Evolutionary conservation across 2,113 vertebrate species (phyloP), one percentile per base, ranked within the genome.

Genomic region (Actenoides lindsayi): DNA sequence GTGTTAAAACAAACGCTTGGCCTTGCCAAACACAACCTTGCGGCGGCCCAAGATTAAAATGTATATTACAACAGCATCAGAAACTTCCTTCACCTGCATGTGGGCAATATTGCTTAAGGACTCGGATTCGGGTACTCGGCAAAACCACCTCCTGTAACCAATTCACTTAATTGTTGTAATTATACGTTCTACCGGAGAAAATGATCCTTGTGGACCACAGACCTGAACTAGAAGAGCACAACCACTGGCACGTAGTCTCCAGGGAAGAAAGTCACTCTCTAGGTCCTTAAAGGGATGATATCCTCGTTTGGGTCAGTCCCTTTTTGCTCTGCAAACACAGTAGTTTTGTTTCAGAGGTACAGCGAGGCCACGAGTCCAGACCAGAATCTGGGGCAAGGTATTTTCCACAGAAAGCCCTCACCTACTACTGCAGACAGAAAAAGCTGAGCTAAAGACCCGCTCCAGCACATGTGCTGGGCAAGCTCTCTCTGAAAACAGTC

Each of bases 41-140:
- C 69, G 31, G 50, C 44, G 44, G 5, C 27, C 91, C 78, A 37
- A 89, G 76, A 48, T 77, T 42, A 69, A 91, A 95, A 89, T 35
- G 62, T 33, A 33, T 6, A 57, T 93, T 57, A 37, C 73, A 97
- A 85, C 60, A 96, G 57, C 28, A 68, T n/a, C 63, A 89, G 88
- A 83, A 83, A 85, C 88, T 86, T 93, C 93, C 75, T 91, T 42
- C 62, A 71, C 79, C 87, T 68, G 69, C n/a, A 67, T 6, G 70
- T 50, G 81, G 81, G 46, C 89, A 59, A 7, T 77, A 53, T 93
- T 93, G 90, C 94, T 95, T 18, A 90, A 59, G 94, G 92, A 92
- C 76, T 87, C 33, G 31, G 84, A 59, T 57, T 76, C 33, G 54
- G 57, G 64, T 28, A 54, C 67, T 39, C 39, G 20, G 56, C 70